A percentile compares a stretch with the other conserved stretches of the same genome.
phyloP scores from a whole-genome alignment of 2,797 vertebrate genomes.

The Phataginus tricuspis region DNA sequence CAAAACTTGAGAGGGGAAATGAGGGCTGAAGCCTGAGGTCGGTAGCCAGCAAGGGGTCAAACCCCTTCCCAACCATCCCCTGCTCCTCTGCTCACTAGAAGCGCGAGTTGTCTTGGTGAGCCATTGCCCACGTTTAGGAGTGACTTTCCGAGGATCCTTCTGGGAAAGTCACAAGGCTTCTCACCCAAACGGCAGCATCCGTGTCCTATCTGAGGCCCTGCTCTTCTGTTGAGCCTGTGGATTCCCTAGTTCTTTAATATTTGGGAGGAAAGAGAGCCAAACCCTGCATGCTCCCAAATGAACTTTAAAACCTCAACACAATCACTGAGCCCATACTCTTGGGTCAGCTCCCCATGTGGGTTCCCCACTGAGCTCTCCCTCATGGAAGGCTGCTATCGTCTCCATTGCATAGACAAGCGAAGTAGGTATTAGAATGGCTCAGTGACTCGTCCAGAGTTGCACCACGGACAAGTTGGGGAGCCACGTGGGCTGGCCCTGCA shows the following conservation, averaged over 20 bases:
- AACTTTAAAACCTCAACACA: neutral
- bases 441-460: neutral
- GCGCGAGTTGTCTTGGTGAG: neutral
- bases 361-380: neutral
- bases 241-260: neutral
- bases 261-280: neutral
- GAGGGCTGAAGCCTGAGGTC: neutral
- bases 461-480: neutral
- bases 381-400: neutral
- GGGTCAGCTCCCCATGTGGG: neutral
- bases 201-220: neutral
- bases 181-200: neutral
- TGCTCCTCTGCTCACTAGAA: neutral
- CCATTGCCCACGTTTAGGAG: neutral
- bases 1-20: neutral
- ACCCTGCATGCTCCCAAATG: neutral
- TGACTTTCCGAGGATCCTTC: neutral
- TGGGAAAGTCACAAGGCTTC: neutral
- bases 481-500: neutral
- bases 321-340: neutral
- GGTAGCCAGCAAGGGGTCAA: neutral
- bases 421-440: neutral
- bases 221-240: neutral
- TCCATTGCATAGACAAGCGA: neutral
- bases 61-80: neutral